These are phyloP conservation scores for Drosophila lowei DNA, from an alignment of 1,140 invertebrate species.

Conservation along the genomic window DNA sequence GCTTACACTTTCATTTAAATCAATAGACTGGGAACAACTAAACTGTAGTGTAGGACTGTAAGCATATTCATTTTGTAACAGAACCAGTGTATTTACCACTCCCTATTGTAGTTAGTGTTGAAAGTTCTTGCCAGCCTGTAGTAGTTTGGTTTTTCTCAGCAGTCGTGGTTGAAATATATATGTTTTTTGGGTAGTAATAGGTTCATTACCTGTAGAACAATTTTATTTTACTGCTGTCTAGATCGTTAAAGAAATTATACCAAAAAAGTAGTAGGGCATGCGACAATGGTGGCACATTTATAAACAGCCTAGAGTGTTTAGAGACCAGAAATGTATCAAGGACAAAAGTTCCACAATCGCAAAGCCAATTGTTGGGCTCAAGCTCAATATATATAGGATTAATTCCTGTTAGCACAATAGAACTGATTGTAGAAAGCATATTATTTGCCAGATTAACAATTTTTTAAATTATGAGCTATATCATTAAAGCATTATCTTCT, in stretches of 20 bases:
- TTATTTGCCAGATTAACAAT: constrained; percentile 53
- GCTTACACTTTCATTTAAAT: constrained; percentile 4
- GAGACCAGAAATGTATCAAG: constrained; percentile 28
- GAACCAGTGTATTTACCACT: neutral
- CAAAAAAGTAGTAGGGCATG: constrained; percentile 36
- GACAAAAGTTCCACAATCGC: constrained; percentile 44
- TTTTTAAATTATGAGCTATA: constrained; percentile 26
- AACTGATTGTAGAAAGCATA: constrained; percentile 40
- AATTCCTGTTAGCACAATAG: neutral
- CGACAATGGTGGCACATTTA: constrained; percentile 53
- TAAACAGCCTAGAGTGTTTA: constrained; percentile 35
- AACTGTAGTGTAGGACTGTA: constrained; percentile 35
- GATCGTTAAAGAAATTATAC: constrained; percentile 45
- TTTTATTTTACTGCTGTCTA: constrained; percentile 11
- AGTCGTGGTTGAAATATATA: too few relatives aligned
- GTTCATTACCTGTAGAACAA: constrained; percentile 1
- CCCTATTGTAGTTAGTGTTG: neutral
- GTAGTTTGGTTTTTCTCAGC: neutral
- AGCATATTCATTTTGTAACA: neutral
- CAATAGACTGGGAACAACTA: constrained; percentile 27
- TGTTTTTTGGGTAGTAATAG: too few relatives aligned
- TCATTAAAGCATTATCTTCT: constrained; percentile 38
- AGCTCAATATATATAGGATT: constrained; percentile 30
- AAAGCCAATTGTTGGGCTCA: constrained; percentile 55
- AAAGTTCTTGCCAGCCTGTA: neutral